Percentiles rank a stretch among this genome's conserved stretches.
phyloP scores from a whole-genome alignment of 1,140 invertebrate species.

The Radopholus similis region DNA sequence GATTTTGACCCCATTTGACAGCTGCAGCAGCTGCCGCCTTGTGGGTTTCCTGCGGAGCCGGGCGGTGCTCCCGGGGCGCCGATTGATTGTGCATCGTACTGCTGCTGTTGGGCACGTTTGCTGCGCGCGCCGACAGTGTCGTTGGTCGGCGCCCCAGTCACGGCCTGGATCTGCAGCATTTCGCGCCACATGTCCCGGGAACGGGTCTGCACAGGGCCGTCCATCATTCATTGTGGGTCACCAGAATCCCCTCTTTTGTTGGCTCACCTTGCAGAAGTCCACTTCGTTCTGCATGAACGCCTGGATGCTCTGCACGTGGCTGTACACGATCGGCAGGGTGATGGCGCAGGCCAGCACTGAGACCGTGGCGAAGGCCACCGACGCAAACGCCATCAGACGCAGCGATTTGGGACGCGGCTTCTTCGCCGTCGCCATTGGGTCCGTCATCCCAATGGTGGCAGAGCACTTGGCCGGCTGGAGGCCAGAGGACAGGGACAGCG shows the following conservation, averaged over 20 bases:
- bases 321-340: conserved; percentile 56
- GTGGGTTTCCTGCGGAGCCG: conserved; percentile 33
- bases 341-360: conserved; percentile 55
- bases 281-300: conserved; percentile 60
- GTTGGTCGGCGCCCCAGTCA: conserved; percentile 32
- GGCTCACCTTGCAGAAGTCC: conserved; percentile 56
- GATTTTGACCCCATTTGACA: conserved; percentile 54
- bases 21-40: conserved; percentile 51
- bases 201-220: conserved; percentile 36
- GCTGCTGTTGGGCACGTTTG: conserved; percentile 15
- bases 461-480: background rate
- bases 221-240: background rate
- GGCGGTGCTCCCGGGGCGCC: conserved; percentile 29
- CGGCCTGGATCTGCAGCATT: conserved; percentile 56
- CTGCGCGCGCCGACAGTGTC: conserved; percentile 14
- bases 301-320: conserved; percentile 58
- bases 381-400: conserved; percentile 49
- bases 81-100: conserved; percentile 32
- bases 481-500: background rate
- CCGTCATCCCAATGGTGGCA: background rate
- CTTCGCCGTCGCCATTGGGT: background rate
- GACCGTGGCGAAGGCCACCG: conserved; percentile 56
- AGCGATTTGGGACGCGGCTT: conserved; percentile 46
- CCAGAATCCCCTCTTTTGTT: background rate
- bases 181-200: conserved; percentile 59